Percentiles rank a stretch among this genome's conserved stretches.
Evolutionary conservation across 2,888 invertebrate genomes (phyloP).

Genomic region (Thysanoteuthis rhombus): DNA sequence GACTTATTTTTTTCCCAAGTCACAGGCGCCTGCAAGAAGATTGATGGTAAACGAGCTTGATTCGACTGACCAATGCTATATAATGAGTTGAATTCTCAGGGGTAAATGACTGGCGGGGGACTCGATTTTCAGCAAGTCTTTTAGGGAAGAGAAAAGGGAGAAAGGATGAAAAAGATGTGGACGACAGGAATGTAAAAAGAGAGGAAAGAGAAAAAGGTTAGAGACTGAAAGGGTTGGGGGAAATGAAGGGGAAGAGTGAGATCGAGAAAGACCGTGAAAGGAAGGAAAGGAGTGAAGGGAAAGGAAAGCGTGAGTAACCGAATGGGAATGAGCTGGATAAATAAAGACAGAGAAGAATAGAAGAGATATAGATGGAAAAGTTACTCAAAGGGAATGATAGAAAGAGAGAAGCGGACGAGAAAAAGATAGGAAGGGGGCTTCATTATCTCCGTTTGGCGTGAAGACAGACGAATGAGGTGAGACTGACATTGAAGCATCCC

Average conservation of each 20-base stretch:
- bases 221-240: not conserved
- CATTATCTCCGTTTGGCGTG: not conserved
- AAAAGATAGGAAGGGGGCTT: not conserved
- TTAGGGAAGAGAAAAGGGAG: not conserved
- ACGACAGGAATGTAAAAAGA: not conserved
- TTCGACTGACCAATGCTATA: no score
- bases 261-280: not conserved
- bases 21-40: no score
- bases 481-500: not conserved
- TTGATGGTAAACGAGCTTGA: no score
- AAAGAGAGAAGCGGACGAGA: not conserved
- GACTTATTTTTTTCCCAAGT: no score
- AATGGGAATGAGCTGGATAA: not conserved
- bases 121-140: not conserved
- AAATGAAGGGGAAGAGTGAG: no score
- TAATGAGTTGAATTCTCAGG: no score
- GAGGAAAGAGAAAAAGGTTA: not conserved
- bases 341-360: not conserved
- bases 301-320: no score
- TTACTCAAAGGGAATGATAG: not conserved
- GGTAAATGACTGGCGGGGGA: not conserved
- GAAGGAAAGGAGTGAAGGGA: not conserved
- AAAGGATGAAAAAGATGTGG: not conserved
- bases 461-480: slow-evolving; percentile 1
- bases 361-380: not conserved